A percentile compares a stretch with the other conserved stretches of the same genome.
These are phyloP conservation scores for Panzeria rudis DNA, from an alignment of 2,888 invertebrate genomes.

Conservation along the genomic window DNA sequence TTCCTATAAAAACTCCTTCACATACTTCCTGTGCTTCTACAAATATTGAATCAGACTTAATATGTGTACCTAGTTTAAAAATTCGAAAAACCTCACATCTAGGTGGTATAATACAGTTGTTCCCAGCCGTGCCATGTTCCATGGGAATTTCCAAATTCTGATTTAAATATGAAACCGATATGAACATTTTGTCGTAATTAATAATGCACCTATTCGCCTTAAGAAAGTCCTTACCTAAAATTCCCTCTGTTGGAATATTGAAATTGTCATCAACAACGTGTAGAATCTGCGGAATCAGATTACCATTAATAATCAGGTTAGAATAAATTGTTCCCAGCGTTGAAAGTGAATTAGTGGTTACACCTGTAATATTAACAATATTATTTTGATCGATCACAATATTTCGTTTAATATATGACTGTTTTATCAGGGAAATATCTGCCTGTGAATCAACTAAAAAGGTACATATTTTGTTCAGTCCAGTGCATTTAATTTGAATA, in stretches of 20 bases:
- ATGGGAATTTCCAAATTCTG: background rate
- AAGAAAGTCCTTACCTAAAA: background rate
- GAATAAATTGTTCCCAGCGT: too few relatives aligned
- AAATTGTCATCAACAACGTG: conserved; percentile 11
- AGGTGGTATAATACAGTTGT: conserved; percentile 1
- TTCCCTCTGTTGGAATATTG: conserved; percentile 6
- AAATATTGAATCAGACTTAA: background rate
- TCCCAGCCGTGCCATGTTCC: background rate
- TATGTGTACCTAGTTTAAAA: background rate
- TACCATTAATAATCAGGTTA: too few relatives aligned
- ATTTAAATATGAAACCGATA: too few relatives aligned
- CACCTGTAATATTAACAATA: too few relatives aligned
- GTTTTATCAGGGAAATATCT: too few relatives aligned
- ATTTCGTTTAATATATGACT: too few relatives aligned
- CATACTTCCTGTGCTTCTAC: background rate
- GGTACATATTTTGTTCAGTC: background rate
- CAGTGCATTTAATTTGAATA: background rate
- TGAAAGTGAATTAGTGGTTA: too few relatives aligned
- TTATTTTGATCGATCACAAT: too few relatives aligned
- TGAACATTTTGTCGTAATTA: background rate
- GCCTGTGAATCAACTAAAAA: conserved; percentile 22
- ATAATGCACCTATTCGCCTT: too few relatives aligned
- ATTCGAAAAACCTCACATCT: conserved; percentile 3
- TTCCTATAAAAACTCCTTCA: background rate
- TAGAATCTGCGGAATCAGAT: too few relatives aligned